Conservation (phyloP, 2,797 vertebrate genomes). For the Lutra lutra region DNA sequence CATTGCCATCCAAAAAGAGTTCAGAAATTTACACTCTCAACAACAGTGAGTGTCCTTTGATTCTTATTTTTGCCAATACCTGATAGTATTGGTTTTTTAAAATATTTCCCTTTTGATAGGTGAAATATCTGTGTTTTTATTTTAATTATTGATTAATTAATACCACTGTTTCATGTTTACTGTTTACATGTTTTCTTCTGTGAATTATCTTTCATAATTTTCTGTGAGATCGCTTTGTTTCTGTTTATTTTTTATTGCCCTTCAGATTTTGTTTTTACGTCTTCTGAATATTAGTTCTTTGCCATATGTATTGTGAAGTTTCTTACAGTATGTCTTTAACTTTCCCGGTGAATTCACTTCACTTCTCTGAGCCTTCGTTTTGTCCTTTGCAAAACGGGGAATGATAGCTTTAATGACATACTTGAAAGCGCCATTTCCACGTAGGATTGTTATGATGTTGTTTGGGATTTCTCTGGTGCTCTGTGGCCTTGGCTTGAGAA, state of each 20-base stretch:
- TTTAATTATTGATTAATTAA: background rate
- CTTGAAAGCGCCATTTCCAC: background rate
- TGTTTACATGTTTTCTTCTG: background rate
- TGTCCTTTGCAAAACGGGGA: background rate
- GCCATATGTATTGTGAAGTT: background rate
- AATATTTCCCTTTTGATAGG: background rate
- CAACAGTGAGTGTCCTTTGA: background rate
- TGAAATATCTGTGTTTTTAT: background rate
- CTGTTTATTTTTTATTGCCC: background rate
- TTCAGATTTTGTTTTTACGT: conserved; percentile 1
- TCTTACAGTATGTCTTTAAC: background rate
- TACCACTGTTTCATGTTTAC: background rate
- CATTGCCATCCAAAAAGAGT: background rate
- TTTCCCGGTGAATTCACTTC: background rate
- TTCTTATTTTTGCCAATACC: background rate
- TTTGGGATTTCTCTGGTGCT: background rate
- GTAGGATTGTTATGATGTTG: background rate
- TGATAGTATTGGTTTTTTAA: background rate
- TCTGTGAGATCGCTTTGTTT: background rate
- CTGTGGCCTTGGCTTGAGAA: background rate
- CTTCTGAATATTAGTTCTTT: background rate
- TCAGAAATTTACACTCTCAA: background rate
- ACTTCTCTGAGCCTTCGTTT: background rate
- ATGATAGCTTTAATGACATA: background rate
- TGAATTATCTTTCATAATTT: background rate